Percentiles rank a stretch among this genome's conserved stretches.
phyloP scores from a whole-genome alignment of 2,113 vertebrate genomes.

The Rhinopomastus cyanomelas region DNA sequence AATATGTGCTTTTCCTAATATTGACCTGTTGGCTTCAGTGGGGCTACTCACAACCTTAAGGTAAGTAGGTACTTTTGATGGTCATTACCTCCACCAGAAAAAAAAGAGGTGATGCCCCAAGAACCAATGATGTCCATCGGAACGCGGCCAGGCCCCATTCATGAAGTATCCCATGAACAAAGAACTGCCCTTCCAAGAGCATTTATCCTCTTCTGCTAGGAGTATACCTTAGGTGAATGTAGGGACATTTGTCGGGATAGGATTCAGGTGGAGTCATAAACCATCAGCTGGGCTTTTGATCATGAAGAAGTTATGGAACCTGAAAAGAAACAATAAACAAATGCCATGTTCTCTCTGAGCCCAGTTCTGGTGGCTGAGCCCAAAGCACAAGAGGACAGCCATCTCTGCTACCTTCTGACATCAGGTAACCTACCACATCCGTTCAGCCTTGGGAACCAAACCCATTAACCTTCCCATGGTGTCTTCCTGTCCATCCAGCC shows the following conservation, averaged over 20 bases:
- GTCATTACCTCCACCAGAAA: neutral
- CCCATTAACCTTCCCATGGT: neutral
- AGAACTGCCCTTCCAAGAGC: neutral
- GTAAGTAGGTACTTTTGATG: neutral
- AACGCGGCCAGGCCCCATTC: neutral
- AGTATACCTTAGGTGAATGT: neutral
- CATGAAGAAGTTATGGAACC: neutral
- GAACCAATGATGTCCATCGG: neutral
- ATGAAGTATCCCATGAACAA: accelerated
- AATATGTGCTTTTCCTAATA: neutral
- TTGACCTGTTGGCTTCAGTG: neutral
- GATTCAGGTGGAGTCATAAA: neutral
- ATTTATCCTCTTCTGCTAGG: neutral
- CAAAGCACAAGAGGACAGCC: neutral
- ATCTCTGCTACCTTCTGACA: neutral
- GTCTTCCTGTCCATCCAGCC: neutral
- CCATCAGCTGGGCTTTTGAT: neutral
- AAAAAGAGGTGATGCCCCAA: neutral
- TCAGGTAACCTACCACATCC: neutral
- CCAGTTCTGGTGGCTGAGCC: neutral
- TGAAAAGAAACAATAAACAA: neutral
- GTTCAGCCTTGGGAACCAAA: neutral
- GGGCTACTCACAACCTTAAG: neutral
- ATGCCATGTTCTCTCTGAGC: neutral
- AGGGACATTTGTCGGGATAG: neutral